Evolutionary conservation across 35 echinoderm and acorn worm species (phyloP).

Genomic region (Eucidaris tribuloides): DNA sequence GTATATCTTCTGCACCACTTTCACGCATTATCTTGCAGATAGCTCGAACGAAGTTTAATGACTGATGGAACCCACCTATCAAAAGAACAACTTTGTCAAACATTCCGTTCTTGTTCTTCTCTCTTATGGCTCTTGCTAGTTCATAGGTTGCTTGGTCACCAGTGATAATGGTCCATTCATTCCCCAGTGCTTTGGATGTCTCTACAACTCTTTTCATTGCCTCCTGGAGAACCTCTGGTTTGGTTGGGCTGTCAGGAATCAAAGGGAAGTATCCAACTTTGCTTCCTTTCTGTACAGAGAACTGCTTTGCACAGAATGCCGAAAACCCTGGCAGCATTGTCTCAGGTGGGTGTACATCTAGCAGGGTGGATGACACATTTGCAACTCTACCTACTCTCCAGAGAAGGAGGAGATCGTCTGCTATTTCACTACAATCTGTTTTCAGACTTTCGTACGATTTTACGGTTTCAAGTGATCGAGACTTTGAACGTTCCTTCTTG

Average conservation of each 20-base stretch:
- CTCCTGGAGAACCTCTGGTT: not conserved
- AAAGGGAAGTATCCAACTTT: not conserved
- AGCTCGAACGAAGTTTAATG: not conserved
- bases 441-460: not conserved
- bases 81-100: constrained; percentile 1
- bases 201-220: not conserved
- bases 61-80: not conserved
- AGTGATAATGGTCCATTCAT: constrained; percentile 1
- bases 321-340: not conserved
- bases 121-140: not conserved
- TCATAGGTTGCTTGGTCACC: not conserved
- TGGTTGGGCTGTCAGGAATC: not conserved
- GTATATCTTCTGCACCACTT: not conserved
- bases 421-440: not conserved
- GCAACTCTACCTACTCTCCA: not conserved
- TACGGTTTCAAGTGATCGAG: not conserved
- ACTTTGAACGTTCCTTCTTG: not conserved
- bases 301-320: not conserved
- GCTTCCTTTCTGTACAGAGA: not conserved
- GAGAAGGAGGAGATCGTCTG: not conserved
- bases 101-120: not conserved
- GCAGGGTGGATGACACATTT: not conserved
- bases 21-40: constrained; percentile 12
- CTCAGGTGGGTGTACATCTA: not conserved
- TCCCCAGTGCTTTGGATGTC: not conserved